These are phyloP conservation scores for Agelastica alni DNA, from an alignment of 2,888 invertebrate species.

Conservation along the genomic window DNA sequence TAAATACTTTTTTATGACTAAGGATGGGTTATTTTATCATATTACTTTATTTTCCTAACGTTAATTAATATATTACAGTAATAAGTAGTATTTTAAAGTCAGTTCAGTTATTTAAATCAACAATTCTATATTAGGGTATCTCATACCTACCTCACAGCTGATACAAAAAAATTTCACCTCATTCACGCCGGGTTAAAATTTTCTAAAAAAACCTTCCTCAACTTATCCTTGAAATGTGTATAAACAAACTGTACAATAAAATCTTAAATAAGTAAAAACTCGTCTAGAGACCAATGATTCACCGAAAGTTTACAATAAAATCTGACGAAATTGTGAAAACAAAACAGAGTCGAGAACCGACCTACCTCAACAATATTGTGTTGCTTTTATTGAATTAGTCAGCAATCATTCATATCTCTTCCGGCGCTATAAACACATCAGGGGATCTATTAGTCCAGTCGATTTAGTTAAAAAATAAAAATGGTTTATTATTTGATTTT, in stretches of 20 bases:
- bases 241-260: neutral
- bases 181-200: too few species aligned
- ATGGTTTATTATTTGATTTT: too few species aligned
- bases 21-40: too few species aligned
- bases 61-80: too few species aligned
- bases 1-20: too few species aligned
- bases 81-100: too few species aligned
- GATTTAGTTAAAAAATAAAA: too few species aligned
- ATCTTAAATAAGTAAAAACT: neutral
- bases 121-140: too few species aligned
- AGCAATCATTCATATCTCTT: neutral
- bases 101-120: too few species aligned
- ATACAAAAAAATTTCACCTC: too few species aligned
- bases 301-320: neutral
- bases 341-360: neutral
- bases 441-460: neutral
- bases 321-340: neutral
- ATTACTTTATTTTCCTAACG: too few species aligned
- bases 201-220: neutral
- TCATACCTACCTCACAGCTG: too few species aligned
- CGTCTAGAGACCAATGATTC: neutral
- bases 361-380: neutral
- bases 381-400: neutral
- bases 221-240: neutral
- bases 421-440: neutral